Percentiles rank a stretch among this genome's conserved stretches.
phyloP scores from a whole-genome alignment of 37 sponge, comb jelly and placozoan species.

The Cliona cf. orientalis region DNA sequence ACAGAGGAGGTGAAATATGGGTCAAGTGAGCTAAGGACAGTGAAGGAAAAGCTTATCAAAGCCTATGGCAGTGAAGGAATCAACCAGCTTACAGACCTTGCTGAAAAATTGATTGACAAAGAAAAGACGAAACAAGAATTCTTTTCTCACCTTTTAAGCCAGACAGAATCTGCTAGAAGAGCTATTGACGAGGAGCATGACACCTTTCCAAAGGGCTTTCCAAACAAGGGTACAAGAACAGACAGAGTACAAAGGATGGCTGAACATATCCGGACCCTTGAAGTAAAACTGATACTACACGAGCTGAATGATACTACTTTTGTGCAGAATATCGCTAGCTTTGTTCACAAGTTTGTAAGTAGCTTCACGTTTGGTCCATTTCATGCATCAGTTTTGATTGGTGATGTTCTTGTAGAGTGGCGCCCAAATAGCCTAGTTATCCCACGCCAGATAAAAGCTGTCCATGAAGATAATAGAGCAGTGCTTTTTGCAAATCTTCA shows the following conservation, averaged over 20 bases:
- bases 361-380: conserved; percentile 9
- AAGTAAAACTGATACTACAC: not conserved
- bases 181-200: not conserved
- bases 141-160: no score
- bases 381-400: conserved; percentile 13
- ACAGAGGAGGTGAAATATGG: no score
- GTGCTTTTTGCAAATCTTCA: not conserved
- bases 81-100: no score
- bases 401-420: conserved; percentile 26
- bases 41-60: no score
- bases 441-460: not conserved
- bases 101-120: no score
- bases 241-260: not conserved
- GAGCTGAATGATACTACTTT: not conserved
- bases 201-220: not conserved
- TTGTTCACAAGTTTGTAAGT: not conserved
- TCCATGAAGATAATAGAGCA: not conserved
- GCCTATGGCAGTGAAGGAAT: no score
- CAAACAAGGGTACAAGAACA: not conserved
- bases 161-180: not conserved
- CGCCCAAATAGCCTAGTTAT: not conserved
- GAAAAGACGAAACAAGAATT: no score
- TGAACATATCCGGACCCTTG: not conserved
- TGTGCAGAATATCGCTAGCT: not conserved
- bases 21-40: no score